Base-by-base conservation (phyloP, 2,113 vertebrate species). In the Gobius niger region DNA sequence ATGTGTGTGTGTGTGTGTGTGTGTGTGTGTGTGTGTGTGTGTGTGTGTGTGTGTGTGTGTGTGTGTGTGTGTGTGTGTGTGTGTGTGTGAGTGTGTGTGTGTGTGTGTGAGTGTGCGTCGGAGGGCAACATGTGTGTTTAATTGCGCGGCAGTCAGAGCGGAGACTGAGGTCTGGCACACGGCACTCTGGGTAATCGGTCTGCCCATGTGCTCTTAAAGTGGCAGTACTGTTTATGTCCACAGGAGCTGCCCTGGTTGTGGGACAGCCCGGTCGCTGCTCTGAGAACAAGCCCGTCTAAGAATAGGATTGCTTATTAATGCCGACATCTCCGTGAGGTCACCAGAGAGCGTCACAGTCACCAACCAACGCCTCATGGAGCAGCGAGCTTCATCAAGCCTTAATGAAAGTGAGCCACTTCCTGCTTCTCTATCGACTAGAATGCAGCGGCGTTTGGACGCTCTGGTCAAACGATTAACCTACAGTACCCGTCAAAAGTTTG, bases 141-240 rank as follows among this genome's bases (percentile, higher is more conserved):
- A 89, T 88, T 86, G 84, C 68, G 87, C 70, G 50, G 72, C 82
- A 87, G 88, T 87, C 85, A 83, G 70, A 76, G 84, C 77, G 91
- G 91, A 92, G 90, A 86, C 89, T 91, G 90, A 92, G 90, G 91
- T 92, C 91, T 92, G 91, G 90, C 90, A 91, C 73, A 73, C 70
- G 82, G 85, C 62, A 86, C n/a, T 70, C 84, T 80, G 85, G 78
- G 80, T 87, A 91, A 90, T 82, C 84, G 76, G 80, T 80, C 73
- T 34, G 72, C 77, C 65, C 63, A 46, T 65, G 52, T n/a, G 53
- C 73, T 85, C 82, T 87, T 82, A 81, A 85, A 87, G 82, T 12
- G 18, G 42, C 78, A 77, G 80, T 5, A 19, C 34, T 40, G 68
- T 77, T 73, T 81, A 69, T 78, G 75, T 76, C 78, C 74, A 64